Evolutionary conservation across 2,113 vertebrate genomes (phyloP), one percentile per base, ranked within the genome.

Genomic region (Rana temporaria): DNA sequence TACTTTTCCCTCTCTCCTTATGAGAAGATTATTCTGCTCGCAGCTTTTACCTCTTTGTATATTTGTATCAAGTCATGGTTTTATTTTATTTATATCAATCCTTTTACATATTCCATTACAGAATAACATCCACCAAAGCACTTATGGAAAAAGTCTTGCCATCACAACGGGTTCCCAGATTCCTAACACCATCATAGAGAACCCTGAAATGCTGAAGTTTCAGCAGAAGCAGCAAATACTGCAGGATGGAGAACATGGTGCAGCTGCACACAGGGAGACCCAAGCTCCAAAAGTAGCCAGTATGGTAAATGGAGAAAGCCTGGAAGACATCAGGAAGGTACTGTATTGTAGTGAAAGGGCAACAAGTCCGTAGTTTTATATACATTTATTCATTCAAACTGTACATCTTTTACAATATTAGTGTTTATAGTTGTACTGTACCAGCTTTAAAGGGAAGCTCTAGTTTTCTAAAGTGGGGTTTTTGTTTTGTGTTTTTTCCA

Each of bases 281-380:
- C 86, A 93, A 0, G 68, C 95, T 0, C 92, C 96, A 24, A 98
- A 98, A 53, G 94, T 98, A 42, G 93, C 96, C 30, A 98, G 95
- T 7, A 93, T 99, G 86, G 95, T 99, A 70, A 99, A 99, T 11
- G 98, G 98, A 20, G 97, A 99, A 90, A 98, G 97, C 59, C 88
- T 99, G 82, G 98, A 99, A 87, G 98, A 99, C 89, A 99, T 99
- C 68, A 90, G 98, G 79, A 99, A 99, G 96, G 96, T 97, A 74
- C 66, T 19, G 4, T 0, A 20, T 68, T n/a, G 16, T n/a, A 42
- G 8, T n/a, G 20, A 22, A n/a, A n/a, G 4, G 1, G n/a, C 18
- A 19, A 59, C 57, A 59, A 11, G n/a, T 59, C n/a, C n/a, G 57
- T 5, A 30, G 12, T 59, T 59, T 0, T 59, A n/a, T 38, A 8